A percentile compares a stretch with the other conserved stretches of the same genome.
Conservation (phyloP, 53 echinoderm and acorn worm genomes). For the Holothuria leucospilota region DNA sequence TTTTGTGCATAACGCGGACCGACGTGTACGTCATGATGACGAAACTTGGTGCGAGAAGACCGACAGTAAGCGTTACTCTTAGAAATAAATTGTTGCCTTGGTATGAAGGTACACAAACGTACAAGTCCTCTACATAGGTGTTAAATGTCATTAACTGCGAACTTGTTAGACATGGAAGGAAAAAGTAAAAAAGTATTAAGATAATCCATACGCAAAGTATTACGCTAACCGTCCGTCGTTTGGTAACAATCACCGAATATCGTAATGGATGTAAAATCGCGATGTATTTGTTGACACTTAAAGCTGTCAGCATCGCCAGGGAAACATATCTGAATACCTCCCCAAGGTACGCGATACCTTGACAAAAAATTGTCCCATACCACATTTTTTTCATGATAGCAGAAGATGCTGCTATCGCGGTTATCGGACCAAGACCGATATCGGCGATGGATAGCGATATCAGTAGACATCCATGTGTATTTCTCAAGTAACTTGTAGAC, state of each 20-base stretch:
- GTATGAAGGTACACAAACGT: slow-evolving; percentile 37
- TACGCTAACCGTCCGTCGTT: background rate
- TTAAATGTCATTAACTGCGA: background rate
- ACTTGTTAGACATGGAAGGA: no score
- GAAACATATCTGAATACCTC: slow-evolving; percentile 26
- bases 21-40: slow-evolving; percentile 57
- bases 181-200: background rate
- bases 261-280: slow-evolving; percentile 60
- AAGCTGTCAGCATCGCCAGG: slow-evolving; percentile 17
- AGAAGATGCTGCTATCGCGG: slow-evolving; percentile 10
- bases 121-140: slow-evolving; percentile 17
- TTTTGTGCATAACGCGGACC: slow-evolving; percentile 36
- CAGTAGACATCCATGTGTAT: slow-evolving; percentile 11
- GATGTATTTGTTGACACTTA: slow-evolving; percentile 27
- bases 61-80: background rate
- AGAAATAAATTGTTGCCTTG: background rate
- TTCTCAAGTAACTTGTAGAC: background rate
- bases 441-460: slow-evolving; percentile 29
- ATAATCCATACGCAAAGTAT: slow-evolving; percentile 44
- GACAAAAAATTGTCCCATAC: slow-evolving; percentile 8
- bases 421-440: slow-evolving; percentile 33
- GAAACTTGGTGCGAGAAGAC: slow-evolving; percentile 61
- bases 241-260: slow-evolving; percentile 51
- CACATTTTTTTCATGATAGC: background rate
- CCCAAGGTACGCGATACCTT: slow-evolving; percentile 1